Evolutionary conservation across 2,113 vertebrate species (phyloP).

Genomic region (Philantomba maxwellii): DNA sequence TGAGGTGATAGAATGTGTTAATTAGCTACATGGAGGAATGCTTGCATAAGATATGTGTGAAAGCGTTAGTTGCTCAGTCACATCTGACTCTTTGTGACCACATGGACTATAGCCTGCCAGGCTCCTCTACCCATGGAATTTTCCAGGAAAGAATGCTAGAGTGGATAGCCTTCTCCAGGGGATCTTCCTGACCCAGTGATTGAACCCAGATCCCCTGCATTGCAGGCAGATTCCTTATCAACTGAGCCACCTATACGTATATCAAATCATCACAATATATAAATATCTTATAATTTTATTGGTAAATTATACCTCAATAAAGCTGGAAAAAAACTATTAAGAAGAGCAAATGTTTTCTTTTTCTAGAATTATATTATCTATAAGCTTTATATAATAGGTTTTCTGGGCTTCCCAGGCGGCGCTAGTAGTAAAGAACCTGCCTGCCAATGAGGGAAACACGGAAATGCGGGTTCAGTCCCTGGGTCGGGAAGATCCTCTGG

Average conservation of each 20-base stretch:
- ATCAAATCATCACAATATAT: not conserved
- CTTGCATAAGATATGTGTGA: not conserved
- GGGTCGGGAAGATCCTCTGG: not conserved
- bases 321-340: not conserved
- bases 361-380: not conserved
- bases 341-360: not conserved
- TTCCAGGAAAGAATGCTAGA: not conserved
- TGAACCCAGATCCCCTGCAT: not conserved
- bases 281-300: not conserved
- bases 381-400: not conserved
- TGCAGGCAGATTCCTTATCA: not conserved
- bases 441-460: not conserved
- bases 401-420: not conserved
- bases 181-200: not conserved
- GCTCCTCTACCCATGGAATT: not conserved
- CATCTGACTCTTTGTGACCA: not conserved
- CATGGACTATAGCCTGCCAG: not conserved
- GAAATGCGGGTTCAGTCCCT: not conserved
- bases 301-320: not conserved
- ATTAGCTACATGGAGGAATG: not conserved
- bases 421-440: not conserved
- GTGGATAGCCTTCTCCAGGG: not conserved
- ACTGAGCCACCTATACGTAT: not conserved
- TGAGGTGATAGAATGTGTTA: not conserved
- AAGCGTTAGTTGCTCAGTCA: not conserved